Percentiles rank a stretch among this genome's conserved stretches.
phyloP scores from a whole-genome alignment of 2,113 vertebrate species.

The Ochotona princeps region DNA sequence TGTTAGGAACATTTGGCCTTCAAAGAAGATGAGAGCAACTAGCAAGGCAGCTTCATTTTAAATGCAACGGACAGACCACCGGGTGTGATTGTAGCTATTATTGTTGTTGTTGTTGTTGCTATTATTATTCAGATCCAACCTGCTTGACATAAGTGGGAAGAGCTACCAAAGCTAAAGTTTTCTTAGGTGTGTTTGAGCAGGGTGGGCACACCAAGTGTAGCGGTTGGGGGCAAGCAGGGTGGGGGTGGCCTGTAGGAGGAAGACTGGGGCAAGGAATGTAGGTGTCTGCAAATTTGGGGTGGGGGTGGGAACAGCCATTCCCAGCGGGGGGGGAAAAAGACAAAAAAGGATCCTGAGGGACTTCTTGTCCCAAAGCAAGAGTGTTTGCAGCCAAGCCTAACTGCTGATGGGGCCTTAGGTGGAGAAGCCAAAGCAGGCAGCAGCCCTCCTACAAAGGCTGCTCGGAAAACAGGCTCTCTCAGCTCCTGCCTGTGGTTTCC shows the following conservation, averaged over 20 bases:
- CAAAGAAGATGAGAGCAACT: constrained; percentile 47
- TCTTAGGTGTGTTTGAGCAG: constrained; percentile 85
- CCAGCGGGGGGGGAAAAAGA: not conserved
- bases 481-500: constrained; percentile 24
- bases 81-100: constrained; percentile 23
- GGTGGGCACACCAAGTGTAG: not conserved
- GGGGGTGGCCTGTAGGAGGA: constrained; percentile 90
- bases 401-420: constrained; percentile 69
- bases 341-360: not conserved
- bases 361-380: constrained; percentile 78
- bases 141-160: constrained; percentile 81
- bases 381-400: constrained; percentile 75
- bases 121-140: constrained; percentile 88
- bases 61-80: not conserved
- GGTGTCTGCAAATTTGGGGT: constrained; percentile 88
- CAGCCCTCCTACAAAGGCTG: constrained; percentile 6
- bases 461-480: constrained; percentile 52
- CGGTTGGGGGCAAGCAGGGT: constrained; percentile 71
- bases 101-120: not conserved
- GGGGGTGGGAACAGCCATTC: constrained; percentile 58
- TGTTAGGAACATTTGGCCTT: constrained; percentile 69
- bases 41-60: constrained; percentile 30
- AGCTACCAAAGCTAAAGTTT: constrained; percentile 86
- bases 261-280: constrained; percentile 90
- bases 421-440: constrained; percentile 34